Evolutionary conservation across 2,888 invertebrate species (phyloP), one percentile per base, ranked within the genome.

Genomic region (Spilosoma lubricipeda): DNA sequence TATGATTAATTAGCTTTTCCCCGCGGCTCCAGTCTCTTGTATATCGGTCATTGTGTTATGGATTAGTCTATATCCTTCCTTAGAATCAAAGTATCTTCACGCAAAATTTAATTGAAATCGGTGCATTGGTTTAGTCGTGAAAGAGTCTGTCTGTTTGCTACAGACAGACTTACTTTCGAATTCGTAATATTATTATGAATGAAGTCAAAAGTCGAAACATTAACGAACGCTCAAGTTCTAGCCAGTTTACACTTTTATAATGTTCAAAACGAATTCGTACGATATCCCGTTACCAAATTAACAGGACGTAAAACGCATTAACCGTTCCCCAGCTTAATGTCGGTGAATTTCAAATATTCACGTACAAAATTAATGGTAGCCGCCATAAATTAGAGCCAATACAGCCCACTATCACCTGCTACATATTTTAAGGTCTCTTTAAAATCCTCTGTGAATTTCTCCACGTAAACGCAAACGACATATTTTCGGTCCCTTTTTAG

Each of bases 341-440:
- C 69, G 67, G 75, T 78, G 77, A 76, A 77, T 81, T 73, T 82
- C 78, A 79, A 84, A 86, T 87, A 87, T 87, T 83, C 78, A 80
- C 78, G 77, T 83, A 71, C 63, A 77, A 73, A 83, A 84, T 84
- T 84, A 85, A 87, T 86, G 83, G 77, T 56, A 68, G 64, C 72
- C 74, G 72, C 78, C 72, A 85, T 87, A 87, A 87, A 87, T 87
- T 85, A 82, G 72, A 75, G 75, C 77, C 77, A 75, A 81, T 82
- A 82, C 79, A 77, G 77, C 77, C 74, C 78, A 82, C 86, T 85
- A 85, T 86, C 83, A 80, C 85, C 84, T 81, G 81, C 79, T 80
- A 76, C 81, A 78, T 72, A 72, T 81, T 84, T 85, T 78, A 81
- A 81, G 72, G 76, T 77, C 80, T 82, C 75, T 85, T 86, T 86